phyloP scores from a whole-genome alignment of 2,797 vertebrate species.

The Ara ararauna region DNA sequence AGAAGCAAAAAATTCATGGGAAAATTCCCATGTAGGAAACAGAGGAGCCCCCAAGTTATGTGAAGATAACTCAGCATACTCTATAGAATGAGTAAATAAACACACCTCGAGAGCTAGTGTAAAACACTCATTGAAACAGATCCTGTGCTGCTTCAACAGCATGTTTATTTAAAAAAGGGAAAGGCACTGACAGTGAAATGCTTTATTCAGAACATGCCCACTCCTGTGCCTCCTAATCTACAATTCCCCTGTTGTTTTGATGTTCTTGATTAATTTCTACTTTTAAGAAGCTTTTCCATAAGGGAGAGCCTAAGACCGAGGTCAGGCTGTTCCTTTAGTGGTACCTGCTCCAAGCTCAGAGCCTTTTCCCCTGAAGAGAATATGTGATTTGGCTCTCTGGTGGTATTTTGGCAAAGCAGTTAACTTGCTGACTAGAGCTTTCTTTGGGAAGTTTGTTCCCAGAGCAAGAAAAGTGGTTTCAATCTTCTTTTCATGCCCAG shows the following conservation, averaged over 20 bases:
- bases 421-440: neutral
- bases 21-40: neutral
- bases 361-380: neutral
- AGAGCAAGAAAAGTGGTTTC: neutral
- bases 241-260: neutral
- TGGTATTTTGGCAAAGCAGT: neutral
- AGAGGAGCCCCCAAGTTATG: neutral
- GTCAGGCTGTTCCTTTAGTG: neutral
- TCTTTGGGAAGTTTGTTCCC: neutral
- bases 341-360: neutral
- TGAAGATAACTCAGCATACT: neutral
- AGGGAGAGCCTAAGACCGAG: neutral
- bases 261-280: neutral
- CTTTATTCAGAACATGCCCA: neutral
- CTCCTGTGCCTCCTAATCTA: neutral
- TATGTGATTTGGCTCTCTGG: rapidly evolving
- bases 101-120: neutral
- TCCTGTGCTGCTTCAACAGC: neutral
- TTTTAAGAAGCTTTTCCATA: neutral
- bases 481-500: neutral
- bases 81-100: neutral
- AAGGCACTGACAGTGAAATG: neutral
- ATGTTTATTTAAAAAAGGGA: neutral
- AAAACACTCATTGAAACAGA: neutral
- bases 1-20: neutral